Percentiles rank a stretch among this genome's conserved stretches.
These are phyloP conservation scores for Botia kubotai DNA, from an alignment of 2,797 vertebrate species.

Conservation along the genomic window DNA sequence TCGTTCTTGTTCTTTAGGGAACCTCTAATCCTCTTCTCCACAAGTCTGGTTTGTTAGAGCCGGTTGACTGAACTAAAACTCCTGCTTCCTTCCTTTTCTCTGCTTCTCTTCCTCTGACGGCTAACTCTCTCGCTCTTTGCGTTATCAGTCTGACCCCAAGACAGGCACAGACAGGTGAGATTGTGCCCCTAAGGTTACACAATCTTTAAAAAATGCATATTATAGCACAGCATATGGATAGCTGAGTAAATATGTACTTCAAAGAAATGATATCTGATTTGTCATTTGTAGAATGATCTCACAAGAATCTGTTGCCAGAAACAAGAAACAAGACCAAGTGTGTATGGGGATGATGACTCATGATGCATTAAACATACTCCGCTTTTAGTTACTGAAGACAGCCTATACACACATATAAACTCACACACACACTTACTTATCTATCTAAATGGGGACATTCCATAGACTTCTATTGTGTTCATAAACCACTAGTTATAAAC, in stretches of 20 bases:
- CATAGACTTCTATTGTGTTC: too few species aligned
- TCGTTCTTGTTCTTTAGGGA: constrained; percentile 21
- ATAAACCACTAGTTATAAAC: too few species aligned
- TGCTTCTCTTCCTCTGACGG: constrained; percentile 8
- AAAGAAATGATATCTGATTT: not conserved
- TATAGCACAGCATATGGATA: not conserved
- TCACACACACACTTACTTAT: too few species aligned
- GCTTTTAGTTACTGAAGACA: too few species aligned
- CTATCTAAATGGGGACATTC: too few species aligned
- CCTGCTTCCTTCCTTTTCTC: constrained; percentile 38
- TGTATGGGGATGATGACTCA: not conserved
- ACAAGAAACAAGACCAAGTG: not conserved
- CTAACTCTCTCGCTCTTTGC: not conserved
- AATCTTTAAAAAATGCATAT: constrained; percentile 47
- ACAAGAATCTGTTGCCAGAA: not conserved
- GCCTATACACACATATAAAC: too few species aligned
- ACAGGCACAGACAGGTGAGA: not conserved
- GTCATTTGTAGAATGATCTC: too few species aligned
- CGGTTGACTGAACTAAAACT: constrained; percentile 40
- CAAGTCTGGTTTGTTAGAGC: constrained; percentile 13
- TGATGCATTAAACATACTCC: not conserved
- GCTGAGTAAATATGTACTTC: not conserved
- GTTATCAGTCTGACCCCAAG: not conserved
- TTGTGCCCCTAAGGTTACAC: constrained; percentile 69
- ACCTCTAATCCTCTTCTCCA: constrained; percentile 34